Conservation (phyloP, 53 echinoderm and acorn worm genomes). For the Henricia sp. region DNA sequence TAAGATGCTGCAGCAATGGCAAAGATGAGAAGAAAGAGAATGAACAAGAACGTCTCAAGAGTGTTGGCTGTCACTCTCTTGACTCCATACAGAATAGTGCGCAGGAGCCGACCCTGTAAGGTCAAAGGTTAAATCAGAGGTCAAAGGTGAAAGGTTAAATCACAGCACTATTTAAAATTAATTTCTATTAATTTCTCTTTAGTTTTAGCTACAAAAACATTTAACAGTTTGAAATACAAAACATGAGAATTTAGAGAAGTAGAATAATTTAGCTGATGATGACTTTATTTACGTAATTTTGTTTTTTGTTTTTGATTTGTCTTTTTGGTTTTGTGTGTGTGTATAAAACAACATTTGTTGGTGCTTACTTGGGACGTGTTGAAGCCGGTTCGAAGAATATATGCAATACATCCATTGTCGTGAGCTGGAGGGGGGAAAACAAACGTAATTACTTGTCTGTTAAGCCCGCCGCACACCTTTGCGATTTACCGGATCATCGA, state of each 20-base stretch:
- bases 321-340: too few species aligned
- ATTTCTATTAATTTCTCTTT: background rate
- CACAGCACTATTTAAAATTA: too few species aligned
- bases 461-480: too few species aligned
- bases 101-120: conserved; percentile 82
- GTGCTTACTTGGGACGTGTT: conserved; percentile 98
- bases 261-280: too few species aligned
- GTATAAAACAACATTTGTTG: too few species aligned
- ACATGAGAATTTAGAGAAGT: too few species aligned
- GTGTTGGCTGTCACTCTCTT: conserved; percentile 99
- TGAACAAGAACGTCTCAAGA: conserved; percentile 97
- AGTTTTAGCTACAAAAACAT: background rate
- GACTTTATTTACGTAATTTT: too few species aligned
- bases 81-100: conserved; percentile 94
- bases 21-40: conserved; percentile 94
- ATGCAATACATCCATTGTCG: conserved; percentile 98
- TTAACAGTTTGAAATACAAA: background rate
- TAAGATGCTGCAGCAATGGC: conserved; percentile 97
- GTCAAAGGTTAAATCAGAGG: conserved; percentile 2
- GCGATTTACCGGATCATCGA: too few species aligned
- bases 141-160: too few species aligned
- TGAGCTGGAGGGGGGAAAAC: conserved; percentile 65
- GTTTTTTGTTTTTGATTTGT: too few species aligned
- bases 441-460: background rate
- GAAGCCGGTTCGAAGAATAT: conserved; percentile 93